Evolutionary conservation across 2,888 invertebrate genomes (phyloP).

Genomic region (Tinea trinotella): DNA sequence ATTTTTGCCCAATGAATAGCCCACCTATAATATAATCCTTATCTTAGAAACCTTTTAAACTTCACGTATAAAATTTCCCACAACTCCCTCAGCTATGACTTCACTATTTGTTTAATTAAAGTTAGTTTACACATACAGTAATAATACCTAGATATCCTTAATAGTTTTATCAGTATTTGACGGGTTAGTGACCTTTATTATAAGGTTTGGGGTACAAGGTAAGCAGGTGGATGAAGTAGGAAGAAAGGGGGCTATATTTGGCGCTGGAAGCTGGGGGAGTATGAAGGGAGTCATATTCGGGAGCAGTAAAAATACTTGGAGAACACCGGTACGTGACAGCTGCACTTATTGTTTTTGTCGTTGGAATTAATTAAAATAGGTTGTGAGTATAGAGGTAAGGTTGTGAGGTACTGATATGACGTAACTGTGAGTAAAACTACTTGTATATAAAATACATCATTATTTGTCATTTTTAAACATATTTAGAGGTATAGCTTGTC

Average conservation of each 20-base stretch:
- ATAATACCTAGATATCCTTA: no score
- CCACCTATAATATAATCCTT: neutral
- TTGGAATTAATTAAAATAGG: slow-evolving; percentile 12
- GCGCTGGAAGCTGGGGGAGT: slow-evolving; percentile 16
- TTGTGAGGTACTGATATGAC: no score
- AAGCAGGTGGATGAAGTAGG: slow-evolving; percentile 18
- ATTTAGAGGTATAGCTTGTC: no score
- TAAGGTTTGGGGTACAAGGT: slow-evolving; percentile 9
- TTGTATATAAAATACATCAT: no score
- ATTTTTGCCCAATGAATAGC: neutral
- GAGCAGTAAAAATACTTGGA: slow-evolving; percentile 17
- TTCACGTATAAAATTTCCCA: no score
- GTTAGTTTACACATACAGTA: no score
- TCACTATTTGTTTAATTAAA: no score
- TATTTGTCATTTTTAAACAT: no score
- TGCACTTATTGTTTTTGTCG: slow-evolving; percentile 18
- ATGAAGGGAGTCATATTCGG: neutral
- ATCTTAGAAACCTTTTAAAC: neutral
- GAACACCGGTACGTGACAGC: slow-evolving; percentile 18
- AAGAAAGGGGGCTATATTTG: slow-evolving; percentile 17
- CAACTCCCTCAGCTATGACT: no score
- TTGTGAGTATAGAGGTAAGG: no score
- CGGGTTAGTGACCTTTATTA: neutral
- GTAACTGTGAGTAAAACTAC: no score
- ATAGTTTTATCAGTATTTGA: neutral